Conservation (phyloP, 2,113 vertebrate genomes). For the Cariama cristata region DNA sequence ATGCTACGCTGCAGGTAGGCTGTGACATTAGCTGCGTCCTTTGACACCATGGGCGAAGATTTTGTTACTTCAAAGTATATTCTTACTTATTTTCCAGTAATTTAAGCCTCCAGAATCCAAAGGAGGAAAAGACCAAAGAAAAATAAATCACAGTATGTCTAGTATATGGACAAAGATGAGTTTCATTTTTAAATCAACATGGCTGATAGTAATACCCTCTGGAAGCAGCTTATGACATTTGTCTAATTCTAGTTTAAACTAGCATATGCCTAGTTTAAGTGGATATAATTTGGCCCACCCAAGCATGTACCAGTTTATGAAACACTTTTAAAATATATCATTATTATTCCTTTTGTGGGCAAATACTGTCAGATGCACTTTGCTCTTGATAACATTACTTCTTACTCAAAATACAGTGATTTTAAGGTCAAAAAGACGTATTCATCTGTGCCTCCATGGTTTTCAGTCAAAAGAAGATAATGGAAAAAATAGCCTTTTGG, state of each 20-base stretch:
- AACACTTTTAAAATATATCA: not conserved
- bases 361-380: not conserved
- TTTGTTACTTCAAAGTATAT: not conserved
- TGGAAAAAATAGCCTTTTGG: not conserved
- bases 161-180: not conserved
- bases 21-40: not conserved
- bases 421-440: not conserved
- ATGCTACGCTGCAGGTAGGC: not conserved
- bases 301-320: not conserved
- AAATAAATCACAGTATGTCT: not conserved
- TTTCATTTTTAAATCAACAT: not conserved
- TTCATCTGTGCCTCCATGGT: not conserved
- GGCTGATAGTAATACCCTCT: not conserved
- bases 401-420: not conserved
- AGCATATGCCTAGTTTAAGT: not conserved
- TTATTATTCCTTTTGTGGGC: not conserved
- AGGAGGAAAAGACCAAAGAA: not conserved
- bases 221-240: not conserved
- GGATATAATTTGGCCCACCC: not conserved
- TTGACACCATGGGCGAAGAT: not conserved
- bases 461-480: not conserved
- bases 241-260: not conserved
- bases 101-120: not conserved
- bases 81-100: not conserved
- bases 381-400: not conserved